phyloP scores from a whole-genome alignment of 2,113 vertebrate genomes.

The Gavia stellata region DNA sequence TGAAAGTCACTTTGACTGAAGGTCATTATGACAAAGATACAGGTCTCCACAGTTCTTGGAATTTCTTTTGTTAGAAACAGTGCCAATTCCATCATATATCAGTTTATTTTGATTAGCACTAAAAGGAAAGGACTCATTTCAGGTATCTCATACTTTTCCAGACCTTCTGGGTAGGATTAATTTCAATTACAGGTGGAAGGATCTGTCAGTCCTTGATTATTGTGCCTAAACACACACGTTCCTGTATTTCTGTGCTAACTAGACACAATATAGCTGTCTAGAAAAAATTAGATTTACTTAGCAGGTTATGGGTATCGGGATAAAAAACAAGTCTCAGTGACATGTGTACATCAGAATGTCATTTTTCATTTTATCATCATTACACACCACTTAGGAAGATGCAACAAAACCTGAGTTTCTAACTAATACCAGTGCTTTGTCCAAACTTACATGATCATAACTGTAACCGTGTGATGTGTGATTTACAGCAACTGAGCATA shows the following conservation, averaged over 20 bases:
- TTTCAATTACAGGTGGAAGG: not conserved
- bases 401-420: not conserved
- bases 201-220: not conserved
- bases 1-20: not conserved
- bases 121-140: not conserved
- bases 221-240: not conserved
- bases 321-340: not conserved
- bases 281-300: not conserved
- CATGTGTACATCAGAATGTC: not conserved
- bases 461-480: not conserved
- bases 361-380: not conserved
- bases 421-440: not conserved
- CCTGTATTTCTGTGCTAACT: not conserved
- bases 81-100: not conserved
- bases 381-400: not conserved
- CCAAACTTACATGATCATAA: not conserved
- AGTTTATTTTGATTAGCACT: not conserved
- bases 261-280: not conserved
- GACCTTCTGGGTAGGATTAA: not conserved
- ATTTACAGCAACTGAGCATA: not conserved
- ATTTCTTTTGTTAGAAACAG: not conserved
- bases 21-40: not conserved
- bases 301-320: not conserved
- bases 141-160: not conserved
- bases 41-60: not conserved